Evolutionary conservation across 2,797 vertebrate species (phyloP).

Genomic region (Gymnothorax javanicus): DNA sequence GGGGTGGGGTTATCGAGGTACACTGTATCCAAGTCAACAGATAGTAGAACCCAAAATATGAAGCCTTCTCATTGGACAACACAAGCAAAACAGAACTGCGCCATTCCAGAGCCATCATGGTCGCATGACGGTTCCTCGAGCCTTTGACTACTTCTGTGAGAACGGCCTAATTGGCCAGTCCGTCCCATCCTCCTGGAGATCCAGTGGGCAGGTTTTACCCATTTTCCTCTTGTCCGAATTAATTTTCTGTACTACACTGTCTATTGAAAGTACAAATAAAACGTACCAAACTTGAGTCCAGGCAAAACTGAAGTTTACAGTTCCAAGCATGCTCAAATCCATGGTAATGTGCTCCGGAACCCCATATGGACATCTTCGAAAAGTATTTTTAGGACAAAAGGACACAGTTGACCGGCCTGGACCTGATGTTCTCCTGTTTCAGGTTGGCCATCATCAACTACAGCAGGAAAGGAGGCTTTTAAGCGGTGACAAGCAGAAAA

Average conservation of each 20-base stretch:
- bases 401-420: not conserved
- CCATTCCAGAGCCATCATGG: not conserved
- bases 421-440: not conserved
- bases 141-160: not conserved
- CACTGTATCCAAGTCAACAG: not conserved
- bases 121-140: constrained; percentile 1
- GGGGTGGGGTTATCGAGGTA: not conserved
- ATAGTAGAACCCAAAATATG: not conserved
- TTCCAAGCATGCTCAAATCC: not conserved
- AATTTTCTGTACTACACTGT: not conserved
- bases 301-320: not conserved
- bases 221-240: not conserved
- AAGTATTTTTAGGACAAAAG: not conserved
- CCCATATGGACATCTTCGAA: not conserved
- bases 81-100: not conserved
- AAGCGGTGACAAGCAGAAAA: not conserved
- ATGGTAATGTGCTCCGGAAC: not conserved
- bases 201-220: not conserved
- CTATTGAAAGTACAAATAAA: not conserved
- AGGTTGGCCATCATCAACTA: not conserved
- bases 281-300: constrained; percentile 14
- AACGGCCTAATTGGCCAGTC: not conserved
- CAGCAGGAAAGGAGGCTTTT: not conserved
- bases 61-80: not conserved
- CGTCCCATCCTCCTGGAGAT: constrained; percentile 9